phyloP scores from a whole-genome alignment of 2,797 vertebrate genomes.

The Lacerta agilis region DNA sequence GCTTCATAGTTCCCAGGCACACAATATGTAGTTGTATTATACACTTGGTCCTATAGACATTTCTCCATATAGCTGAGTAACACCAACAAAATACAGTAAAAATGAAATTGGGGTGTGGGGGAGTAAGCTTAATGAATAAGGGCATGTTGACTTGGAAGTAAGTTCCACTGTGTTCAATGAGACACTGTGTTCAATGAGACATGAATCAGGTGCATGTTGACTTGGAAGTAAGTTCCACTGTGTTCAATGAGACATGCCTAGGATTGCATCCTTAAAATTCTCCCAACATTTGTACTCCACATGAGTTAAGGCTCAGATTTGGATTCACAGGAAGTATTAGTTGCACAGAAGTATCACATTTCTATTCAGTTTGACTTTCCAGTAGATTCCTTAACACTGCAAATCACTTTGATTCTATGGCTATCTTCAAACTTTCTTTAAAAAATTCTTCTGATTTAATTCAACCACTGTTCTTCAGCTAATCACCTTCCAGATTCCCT shows the following conservation, averaged over 20 bases:
- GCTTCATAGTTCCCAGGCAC: background rate
- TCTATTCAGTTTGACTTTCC: background rate
- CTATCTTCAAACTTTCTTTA: background rate
- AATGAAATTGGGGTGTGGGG: background rate
- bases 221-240: no score
- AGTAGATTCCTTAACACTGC: background rate
- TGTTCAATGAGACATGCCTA: background rate
- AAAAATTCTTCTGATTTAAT: background rate
- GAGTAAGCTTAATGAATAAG: background rate
- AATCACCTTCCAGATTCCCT: background rate
- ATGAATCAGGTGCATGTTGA: background rate
- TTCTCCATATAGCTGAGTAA: background rate
- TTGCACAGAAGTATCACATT: background rate
- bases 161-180: background rate
- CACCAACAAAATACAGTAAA: background rate
- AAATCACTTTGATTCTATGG: background rate
- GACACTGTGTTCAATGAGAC: background rate
- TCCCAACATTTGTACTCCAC: background rate
- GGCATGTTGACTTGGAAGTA: no score
- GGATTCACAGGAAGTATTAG: background rate
- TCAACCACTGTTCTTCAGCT: background rate
- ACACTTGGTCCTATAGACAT: background rate
- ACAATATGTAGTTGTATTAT: background rate
- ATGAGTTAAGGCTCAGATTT: background rate
- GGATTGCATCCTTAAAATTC: background rate